Conservation (phyloP, 2,888 invertebrate genomes). For the Archips crataeganus region DNA sequence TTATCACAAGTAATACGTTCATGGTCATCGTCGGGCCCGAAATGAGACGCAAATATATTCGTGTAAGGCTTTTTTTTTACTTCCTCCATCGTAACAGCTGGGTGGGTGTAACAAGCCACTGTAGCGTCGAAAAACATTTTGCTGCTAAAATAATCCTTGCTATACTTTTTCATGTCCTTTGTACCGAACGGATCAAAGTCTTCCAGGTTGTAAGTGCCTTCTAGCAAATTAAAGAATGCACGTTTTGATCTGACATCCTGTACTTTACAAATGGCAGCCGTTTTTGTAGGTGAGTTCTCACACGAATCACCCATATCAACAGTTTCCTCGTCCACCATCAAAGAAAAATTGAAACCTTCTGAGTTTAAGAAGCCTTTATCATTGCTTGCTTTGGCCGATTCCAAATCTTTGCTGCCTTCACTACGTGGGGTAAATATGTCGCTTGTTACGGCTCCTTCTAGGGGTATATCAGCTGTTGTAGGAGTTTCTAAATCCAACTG, state of each 20-base stretch:
- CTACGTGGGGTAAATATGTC: slow-evolving; percentile 71
- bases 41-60: slow-evolving; percentile 72
- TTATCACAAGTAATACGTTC: slow-evolving; percentile 70
- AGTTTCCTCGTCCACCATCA: slow-evolving; percentile 74
- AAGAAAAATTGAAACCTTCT: slow-evolving; percentile 75
- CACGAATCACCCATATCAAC: slow-evolving; percentile 56
- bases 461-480: slow-evolving; percentile 78
- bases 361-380: slow-evolving; percentile 69
- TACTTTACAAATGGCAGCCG: slow-evolving; percentile 45
- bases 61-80: slow-evolving; percentile 74
- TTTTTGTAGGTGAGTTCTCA: slow-evolving; percentile 64
- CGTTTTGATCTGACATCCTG: slow-evolving; percentile 52
- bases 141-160: slow-evolving; percentile 62
- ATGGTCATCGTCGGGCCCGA: slow-evolving; percentile 58
- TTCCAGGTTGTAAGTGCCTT: slow-evolving; percentile 78
- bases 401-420: slow-evolving; percentile 64
- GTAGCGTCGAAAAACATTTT: slow-evolving; percentile 64
- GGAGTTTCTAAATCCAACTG: slow-evolving; percentile 82
- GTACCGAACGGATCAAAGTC: slow-evolving; percentile 79
- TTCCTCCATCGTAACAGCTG: slow-evolving; percentile 73
- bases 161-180: slow-evolving; percentile 61
- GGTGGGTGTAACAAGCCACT: slow-evolving; percentile 71
- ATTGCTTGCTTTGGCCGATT: slow-evolving; percentile 55
- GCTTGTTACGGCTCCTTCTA: slow-evolving; percentile 66
- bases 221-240: slow-evolving; percentile 77